phyloP scores from a whole-genome alignment of 1,140 invertebrate genomes.

The Papilio polyxenes region DNA sequence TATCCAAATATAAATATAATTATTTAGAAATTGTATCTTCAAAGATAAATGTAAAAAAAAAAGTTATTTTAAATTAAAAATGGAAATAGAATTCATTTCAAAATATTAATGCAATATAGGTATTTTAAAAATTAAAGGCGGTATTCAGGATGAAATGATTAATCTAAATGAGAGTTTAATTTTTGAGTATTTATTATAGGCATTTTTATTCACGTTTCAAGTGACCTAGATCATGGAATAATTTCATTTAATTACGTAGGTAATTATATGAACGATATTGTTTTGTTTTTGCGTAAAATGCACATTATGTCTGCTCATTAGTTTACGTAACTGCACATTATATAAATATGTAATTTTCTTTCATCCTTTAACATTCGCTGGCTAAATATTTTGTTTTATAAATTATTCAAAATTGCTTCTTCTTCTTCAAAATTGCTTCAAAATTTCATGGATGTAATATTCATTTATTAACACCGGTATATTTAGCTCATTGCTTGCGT shows the following conservation, averaged over 20 bases:
- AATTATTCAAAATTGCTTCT: no score
- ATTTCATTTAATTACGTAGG: conserved; percentile 27
- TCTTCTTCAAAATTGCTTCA: no score
- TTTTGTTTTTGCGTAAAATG: conserved; percentile 30
- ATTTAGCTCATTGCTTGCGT: no score
- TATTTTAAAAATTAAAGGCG: no score
- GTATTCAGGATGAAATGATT: not conserved
- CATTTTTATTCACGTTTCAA: not conserved
- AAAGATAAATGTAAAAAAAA: not conserved
- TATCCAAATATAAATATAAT: not conserved
- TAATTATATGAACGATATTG: conserved; percentile 29
- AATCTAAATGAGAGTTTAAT: not conserved
- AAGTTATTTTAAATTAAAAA: no score
- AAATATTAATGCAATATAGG: conserved; percentile 27
- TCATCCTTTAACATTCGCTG: not conserved
- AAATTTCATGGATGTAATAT: no score
- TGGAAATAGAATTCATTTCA: not conserved
- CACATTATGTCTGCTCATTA: conserved; percentile 32
- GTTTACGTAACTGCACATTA: conserved; percentile 9
- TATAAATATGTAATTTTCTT: not conserved
- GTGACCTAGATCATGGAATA: conserved; percentile 1
- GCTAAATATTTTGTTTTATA: no score
- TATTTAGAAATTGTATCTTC: not conserved
- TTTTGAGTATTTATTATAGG: conserved; percentile 10
- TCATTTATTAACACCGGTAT: no score